Evolutionary conservation across 2,888 invertebrate genomes (phyloP), one percentile per base, ranked within the genome.

Genomic region (Latheticus oryzae): DNA sequence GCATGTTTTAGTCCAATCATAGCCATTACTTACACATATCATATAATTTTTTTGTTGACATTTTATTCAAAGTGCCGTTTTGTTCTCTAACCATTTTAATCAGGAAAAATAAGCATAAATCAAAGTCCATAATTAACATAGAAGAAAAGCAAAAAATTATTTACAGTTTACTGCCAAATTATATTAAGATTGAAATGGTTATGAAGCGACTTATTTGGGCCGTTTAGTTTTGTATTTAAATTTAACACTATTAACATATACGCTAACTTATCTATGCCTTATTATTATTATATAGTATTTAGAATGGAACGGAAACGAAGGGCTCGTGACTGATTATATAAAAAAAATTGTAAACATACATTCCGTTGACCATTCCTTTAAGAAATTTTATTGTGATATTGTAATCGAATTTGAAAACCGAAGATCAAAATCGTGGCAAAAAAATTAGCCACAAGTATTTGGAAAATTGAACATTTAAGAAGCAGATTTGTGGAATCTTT

Each of bases 1-100:
- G 97, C 96, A 97, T 78, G 89, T 95, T 21, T 80, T 97, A 60
- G 85, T 95, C 67, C 88, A 89, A 75, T 89, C 89, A 76, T 79
- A 79, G 77, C 76, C 69, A 62, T 30, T 47, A 58, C 61, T 64
- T 42, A 50, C 47, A 61, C 60, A 60, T 64, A 62, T 63, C 61
- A 58, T 62, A 7, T 42, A 52, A 33, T 32, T 42, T 42, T 40
- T 38, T 38, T 3, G 9, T 15, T 7, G 11, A 11, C 11, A 11
- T 12, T 12, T 28, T 33, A n/a, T n/a, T n/a, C n/a, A n/a, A n/a
- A n/a, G 8, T 9, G 8, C 3, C 33, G 9, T 11, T 30, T 7
- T 16, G 17, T 11, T 3, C 9, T 8, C 8, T 45, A 19, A 37
- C 17, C 37, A 35, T 24, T 35, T 37, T 16, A 33, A 26, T 24